Evolutionary conservation across 2,888 invertebrate species (phyloP), one percentile per base, ranked within the genome.

Genomic region (Cylindroiulus punctatus): DNA sequence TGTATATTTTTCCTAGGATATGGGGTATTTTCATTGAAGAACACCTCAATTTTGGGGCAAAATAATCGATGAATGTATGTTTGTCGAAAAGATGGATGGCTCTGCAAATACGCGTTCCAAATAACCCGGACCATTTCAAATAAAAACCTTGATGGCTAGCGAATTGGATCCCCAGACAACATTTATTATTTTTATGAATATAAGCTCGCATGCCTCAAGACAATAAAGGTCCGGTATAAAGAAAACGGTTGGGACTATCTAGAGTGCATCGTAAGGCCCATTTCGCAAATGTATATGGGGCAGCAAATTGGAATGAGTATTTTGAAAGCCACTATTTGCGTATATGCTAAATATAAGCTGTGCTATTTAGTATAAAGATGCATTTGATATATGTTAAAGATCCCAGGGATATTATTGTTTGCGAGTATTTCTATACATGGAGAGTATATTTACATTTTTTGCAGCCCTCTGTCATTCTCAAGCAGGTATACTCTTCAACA

Each of bases 131-230:
- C 7, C 22, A 65, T 65, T 65, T 12, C 65, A 12, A 65, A 65
- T 65, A 65, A 65, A 65, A 65, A 26, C 65, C 22, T 10, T 26
- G 26, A 65, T 65, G 65, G 22, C 22, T 26, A 65, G 26, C 65
- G 22, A 22, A 65, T 26, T 26, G 26, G 65, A 65, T 65, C 65
- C 65, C 65, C 65, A 26, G 22, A 22, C 65, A 65, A 65, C 65
- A 12, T 65, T 65, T 65, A 65, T 65, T 26, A 65, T 65, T 65
- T 65, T 65, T 65, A 65, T 65, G 65, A 65, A 65, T 65, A 65
- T 26, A 26, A 65, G 26, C 26, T 65, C 65, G 65, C 65, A 65
- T 65, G 65, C 65, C 26, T 65, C 22, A 26, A 65, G 65, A 65
- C 65, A 22, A 65, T 65, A 65, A 65, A 22, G 26, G 65, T 65